These are phyloP conservation scores for Silvanus unidentatus DNA, from an alignment of 2,888 invertebrate species.

Conservation along the genomic window DNA sequence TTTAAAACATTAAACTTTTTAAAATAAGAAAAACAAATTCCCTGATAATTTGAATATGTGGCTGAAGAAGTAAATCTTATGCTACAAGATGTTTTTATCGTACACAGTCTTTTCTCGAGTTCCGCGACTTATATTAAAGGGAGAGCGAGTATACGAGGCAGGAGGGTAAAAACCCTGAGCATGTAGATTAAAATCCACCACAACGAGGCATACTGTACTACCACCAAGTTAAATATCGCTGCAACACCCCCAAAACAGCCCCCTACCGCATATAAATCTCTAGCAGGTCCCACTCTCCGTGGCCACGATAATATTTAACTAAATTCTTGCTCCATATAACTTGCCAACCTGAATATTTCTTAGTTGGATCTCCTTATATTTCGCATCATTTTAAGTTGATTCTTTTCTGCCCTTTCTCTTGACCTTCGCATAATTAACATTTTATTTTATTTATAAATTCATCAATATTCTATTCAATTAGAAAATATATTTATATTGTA, in stretches of 20 bases:
- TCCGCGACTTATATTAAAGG: slow-evolving; percentile 33
- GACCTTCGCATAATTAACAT: slow-evolving; percentile 1
- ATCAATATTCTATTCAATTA: too few relatives aligned
- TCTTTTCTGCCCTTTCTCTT: slow-evolving; percentile 2
- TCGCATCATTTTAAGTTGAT: slow-evolving; percentile 6
- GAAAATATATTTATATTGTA: too few relatives aligned
- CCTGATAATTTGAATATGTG: slow-evolving; percentile 52
- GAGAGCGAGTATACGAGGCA: slow-evolving; percentile 10
- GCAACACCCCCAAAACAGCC: slow-evolving; percentile 30
- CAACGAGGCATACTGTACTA: slow-evolving; percentile 29
- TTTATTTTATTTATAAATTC: neutral
- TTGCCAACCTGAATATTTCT: slow-evolving; percentile 33
- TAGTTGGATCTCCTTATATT: slow-evolving; percentile 24
- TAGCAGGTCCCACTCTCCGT: slow-evolving; percentile 41
- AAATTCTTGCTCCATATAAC: slow-evolving; percentile 47
- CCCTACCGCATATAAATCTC: slow-evolving; percentile 43
- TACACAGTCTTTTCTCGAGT: slow-evolving; percentile 41
- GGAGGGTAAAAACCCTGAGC: slow-evolving; percentile 46
- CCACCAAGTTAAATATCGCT: slow-evolving; percentile 45
- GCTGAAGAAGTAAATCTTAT: slow-evolving; percentile 48
- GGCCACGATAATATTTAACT: slow-evolving; percentile 47
- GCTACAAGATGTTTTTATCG: slow-evolving; percentile 51
- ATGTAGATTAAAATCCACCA: slow-evolving; percentile 49
- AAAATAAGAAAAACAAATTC: slow-evolving; percentile 49
- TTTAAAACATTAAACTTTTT: slow-evolving; percentile 39